These are phyloP conservation scores for Drosophila sordidapex DNA, from an alignment of 2,888 invertebrate genomes.

Conservation along the genomic window DNA sequence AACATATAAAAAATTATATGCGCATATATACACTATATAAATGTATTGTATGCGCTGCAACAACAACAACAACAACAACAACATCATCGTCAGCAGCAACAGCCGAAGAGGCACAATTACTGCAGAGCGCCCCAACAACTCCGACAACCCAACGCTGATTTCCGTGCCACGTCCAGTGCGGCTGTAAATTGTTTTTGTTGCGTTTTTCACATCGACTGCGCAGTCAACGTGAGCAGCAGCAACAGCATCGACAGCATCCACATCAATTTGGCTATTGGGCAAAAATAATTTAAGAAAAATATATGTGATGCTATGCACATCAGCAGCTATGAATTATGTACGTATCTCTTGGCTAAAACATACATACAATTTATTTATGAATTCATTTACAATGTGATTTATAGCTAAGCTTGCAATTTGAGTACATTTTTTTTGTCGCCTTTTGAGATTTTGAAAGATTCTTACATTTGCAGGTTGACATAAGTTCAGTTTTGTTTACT, in stretches of 20 bases:
- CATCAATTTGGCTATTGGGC: conserved; percentile 76
- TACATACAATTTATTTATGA: conserved; percentile 12
- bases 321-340: conserved; percentile 84
- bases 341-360: conserved; percentile 66
- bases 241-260: conserved; percentile 26
- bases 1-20: conserved; percentile 46
- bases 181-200: conserved; percentile 40
- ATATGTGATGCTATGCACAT: conserved; percentile 85
- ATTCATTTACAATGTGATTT: conserved; percentile 8
- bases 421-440: neutral
- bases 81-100: conserved; percentile 17
- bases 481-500: neutral
- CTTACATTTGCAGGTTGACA: neutral
- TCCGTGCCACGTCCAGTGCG: conserved; percentile 30
- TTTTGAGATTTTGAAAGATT: neutral
- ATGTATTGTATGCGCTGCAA: conserved; percentile 41
- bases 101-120: conserved; percentile 50
- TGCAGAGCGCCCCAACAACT: conserved; percentile 55
- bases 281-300: conserved; percentile 80
- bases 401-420: neutral
- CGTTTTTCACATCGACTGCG: conserved; percentile 40
- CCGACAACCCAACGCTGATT: conserved; percentile 36
- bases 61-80: conserved; percentile 35
- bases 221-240: conserved; percentile 42
- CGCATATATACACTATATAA: conserved; percentile 45